These are phyloP conservation scores for Himalopsyche kuldschensis DNA, from an alignment of 2,888 invertebrate species.

Conservation along the genomic window DNA sequence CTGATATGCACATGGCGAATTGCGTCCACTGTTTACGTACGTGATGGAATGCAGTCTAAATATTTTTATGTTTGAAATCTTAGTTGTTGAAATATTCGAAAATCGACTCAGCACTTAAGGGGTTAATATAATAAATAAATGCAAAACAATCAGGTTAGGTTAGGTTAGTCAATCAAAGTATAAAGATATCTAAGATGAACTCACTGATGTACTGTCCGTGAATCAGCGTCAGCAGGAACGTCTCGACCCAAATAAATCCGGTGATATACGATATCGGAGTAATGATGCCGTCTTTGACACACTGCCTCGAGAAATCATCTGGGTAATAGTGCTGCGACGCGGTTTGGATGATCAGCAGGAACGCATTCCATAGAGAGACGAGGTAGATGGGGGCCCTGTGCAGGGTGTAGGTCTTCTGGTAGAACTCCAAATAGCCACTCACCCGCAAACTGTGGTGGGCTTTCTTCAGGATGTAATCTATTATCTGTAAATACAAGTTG, in stretches of 20 bases:
- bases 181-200: constrained; percentile 31
- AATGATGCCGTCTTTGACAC: constrained; percentile 52
- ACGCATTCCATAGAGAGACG: constrained; percentile 65
- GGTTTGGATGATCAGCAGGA: constrained; percentile 59
- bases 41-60: too few species aligned
- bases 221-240: constrained; percentile 52
- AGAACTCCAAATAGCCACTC: constrained; percentile 70
- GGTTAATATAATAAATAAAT: too few species aligned
- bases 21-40: too few species aligned
- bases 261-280: constrained; percentile 64
- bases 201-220: constrained; percentile 60
- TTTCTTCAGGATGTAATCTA: constrained; percentile 61
- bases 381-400: constrained; percentile 65
- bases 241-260: constrained; percentile 57
- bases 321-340: constrained; percentile 61
- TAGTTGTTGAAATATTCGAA: too few species aligned
- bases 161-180: too few species aligned
- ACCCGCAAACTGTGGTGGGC: constrained; percentile 64
- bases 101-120: too few species aligned
- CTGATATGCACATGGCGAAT: too few species aligned
- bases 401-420: constrained; percentile 62
- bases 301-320: constrained; percentile 55
- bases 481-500: constrained; percentile 47
- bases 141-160: too few species aligned
- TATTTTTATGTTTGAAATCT: too few species aligned